Conservation (phyloP, 1,140 invertebrate genomes). For the Leptinotarsa texana region DNA sequence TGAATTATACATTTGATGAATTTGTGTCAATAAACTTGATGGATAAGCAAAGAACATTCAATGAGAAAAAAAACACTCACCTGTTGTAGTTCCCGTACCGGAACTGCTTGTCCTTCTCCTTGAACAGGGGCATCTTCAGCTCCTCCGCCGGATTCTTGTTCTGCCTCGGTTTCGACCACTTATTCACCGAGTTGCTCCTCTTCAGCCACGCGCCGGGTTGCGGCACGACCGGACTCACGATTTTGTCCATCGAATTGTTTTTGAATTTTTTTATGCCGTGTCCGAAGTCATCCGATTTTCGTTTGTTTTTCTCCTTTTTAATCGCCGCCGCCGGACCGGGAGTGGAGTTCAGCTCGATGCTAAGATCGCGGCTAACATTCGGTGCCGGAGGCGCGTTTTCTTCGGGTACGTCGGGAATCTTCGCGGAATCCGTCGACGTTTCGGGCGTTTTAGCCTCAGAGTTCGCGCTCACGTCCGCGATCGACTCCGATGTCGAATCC, state of each 20-base stretch:
- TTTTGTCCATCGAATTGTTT: slow-evolving; percentile 78
- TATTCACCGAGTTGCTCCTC: slow-evolving; percentile 53
- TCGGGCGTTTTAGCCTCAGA: slow-evolving; percentile 52
- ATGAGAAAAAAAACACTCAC: slow-evolving; percentile 48
- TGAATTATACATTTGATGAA: no score
- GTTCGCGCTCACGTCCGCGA: slow-evolving; percentile 35
- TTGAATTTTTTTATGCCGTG: slow-evolving; percentile 62
- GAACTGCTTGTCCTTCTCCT: slow-evolving; percentile 76
- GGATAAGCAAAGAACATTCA: no score
- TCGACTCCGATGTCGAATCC: slow-evolving; percentile 56
- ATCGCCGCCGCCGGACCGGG: neutral
- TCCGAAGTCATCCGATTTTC: slow-evolving; percentile 43
- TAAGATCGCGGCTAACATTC: slow-evolving; percentile 20
- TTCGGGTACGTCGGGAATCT: slow-evolving; percentile 46
- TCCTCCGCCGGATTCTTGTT: slow-evolving; percentile 50
- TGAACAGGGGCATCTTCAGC: slow-evolving; percentile 72
- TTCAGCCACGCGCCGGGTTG: slow-evolving; percentile 80
- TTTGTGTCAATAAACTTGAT: no score
- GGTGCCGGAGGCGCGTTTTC: slow-evolving; percentile 1
- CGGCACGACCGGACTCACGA: slow-evolving; percentile 89
- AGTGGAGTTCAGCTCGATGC: slow-evolving; percentile 5
- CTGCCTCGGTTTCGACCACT: slow-evolving; percentile 41
- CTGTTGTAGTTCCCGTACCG: slow-evolving; percentile 96
- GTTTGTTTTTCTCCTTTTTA: slow-evolving; percentile 37
- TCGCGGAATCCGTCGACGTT: slow-evolving; percentile 49